These are phyloP conservation scores for Corythaixoides concolor DNA, from an alignment of 2,113 vertebrate species.

Conservation along the genomic window DNA sequence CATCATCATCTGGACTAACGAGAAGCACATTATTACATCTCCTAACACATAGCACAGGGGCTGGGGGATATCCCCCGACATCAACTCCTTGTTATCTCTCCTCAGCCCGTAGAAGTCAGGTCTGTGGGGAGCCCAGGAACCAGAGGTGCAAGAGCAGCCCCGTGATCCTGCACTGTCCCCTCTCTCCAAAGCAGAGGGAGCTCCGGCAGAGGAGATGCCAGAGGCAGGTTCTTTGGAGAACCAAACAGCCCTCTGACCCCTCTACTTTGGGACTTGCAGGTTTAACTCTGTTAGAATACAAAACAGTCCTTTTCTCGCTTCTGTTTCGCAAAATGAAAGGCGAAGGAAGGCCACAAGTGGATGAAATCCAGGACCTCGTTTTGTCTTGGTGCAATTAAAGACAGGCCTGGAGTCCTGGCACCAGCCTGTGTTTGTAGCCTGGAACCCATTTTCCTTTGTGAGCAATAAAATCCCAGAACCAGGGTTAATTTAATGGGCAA, in stretches of 20 bases:
- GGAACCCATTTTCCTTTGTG: neutral
- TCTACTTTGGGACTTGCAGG: neutral
- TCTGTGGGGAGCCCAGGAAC: neutral
- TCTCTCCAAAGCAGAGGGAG: neutral
- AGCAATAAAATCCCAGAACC: neutral
- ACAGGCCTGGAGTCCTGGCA: neutral
- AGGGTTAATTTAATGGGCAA: neutral
- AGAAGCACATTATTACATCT: conserved; percentile 46
- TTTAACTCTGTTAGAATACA: neutral
- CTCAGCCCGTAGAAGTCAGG: neutral
- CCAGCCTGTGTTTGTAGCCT: neutral
- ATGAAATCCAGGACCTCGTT: neutral
- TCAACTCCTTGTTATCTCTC: neutral
- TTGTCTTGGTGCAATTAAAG: neutral
- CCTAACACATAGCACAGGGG: neutral
- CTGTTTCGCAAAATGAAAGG: neutral
- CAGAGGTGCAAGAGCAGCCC: neutral
- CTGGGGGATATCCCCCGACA: neutral
- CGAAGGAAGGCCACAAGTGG: neutral
- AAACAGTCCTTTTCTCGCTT: neutral
- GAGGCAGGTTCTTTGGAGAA: neutral
- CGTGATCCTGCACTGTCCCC: neutral
- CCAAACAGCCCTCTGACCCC: neutral
- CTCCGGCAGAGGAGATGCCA: neutral
- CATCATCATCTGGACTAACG: conserved; percentile 84